Base-by-base conservation (phyloP, 2,888 invertebrate genomes). In the Lithophane leautieri region DNA sequence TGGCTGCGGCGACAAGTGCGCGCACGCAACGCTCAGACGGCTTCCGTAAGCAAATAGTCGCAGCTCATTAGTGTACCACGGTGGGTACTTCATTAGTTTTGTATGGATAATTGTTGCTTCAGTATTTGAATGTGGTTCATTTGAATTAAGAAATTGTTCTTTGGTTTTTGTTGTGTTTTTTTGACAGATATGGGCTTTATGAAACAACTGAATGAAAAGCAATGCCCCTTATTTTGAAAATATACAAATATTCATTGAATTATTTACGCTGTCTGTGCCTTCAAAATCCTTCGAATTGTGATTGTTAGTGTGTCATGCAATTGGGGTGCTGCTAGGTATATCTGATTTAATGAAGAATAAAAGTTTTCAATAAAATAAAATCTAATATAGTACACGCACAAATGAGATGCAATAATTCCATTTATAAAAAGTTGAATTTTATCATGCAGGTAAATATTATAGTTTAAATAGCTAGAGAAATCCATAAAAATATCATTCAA, bases 41-140 rank as follows among this genome's bases (percentile, higher is more conserved):
- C 85, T 86, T 82, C 87, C 78, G 86, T 81, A 87, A 76, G 77
- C 72, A 85, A 83, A 87, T 74, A 77, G 78, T 82, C 77, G 70
- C 76, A 70, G 66, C 87, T 87, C 83, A 85, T 87, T 86, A 87
- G 81, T 73, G 70, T 40, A 12, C 28, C 44, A n/a, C 44, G 44
- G 67, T 34, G 22, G 52, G 28, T 79, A 62, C 34, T 58, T 81
- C 65, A 71, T 83, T 83, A 71, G 52, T n/a, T 73, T 68, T 71
- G 58, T 66, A 22, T 54, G 14, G 65, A 71, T 83, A 67, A 66
- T 73, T 78, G 52, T 70, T 73, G 70, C 58, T 68, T 56, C 7
- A n/a, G 40, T 28, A 42, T 56, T 42, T 58, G n/a, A 47, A 60
- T 19, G 6, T 54, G 7, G 14, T 25, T 65, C 3, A 44, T 70